A percentile compares a stretch with the other conserved stretches of the same genome.
These are phyloP conservation scores for Squalus acanthias DNA, from an alignment of 2,797 vertebrate genomes.

Conservation along the genomic window DNA sequence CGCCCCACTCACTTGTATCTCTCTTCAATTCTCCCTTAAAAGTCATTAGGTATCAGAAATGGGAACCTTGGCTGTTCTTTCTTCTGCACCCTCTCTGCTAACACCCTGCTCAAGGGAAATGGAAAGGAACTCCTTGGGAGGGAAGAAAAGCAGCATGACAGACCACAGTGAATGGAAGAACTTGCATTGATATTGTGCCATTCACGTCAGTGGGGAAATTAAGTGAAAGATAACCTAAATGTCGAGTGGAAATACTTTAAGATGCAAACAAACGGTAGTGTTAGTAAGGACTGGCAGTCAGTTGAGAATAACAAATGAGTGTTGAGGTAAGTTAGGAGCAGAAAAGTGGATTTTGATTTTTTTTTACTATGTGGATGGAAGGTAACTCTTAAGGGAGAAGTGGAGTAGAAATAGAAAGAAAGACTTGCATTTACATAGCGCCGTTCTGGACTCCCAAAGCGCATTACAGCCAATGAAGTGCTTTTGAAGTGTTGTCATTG, in stretches of 20 bases:
- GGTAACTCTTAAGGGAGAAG: background rate
- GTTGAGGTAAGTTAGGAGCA: background rate
- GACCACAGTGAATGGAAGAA: background rate
- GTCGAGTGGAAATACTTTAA: background rate
- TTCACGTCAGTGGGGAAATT: background rate
- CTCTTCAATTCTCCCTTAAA: background rate
- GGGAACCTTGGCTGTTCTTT: background rate
- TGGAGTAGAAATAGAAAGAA: background rate
- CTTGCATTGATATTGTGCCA: background rate
- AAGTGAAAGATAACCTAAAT: background rate
- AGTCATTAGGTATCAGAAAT: background rate
- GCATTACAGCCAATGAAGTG: background rate
- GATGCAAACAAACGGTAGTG: background rate
- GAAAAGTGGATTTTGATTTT: background rate
- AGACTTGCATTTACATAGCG: background rate
- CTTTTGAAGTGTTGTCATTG: background rate
- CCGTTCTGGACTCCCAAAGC: background rate
- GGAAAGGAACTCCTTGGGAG: background rate
- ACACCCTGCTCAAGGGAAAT: background rate
- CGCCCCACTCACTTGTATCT: background rate
- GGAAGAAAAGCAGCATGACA: background rate
- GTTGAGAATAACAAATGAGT: background rate
- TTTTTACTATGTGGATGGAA: background rate
- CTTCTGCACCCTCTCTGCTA: background rate
- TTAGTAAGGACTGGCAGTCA: background rate